Evolutionary conservation across 2,113 vertebrate genomes (phyloP).

Genomic region (Setophaga petechia): DNA sequence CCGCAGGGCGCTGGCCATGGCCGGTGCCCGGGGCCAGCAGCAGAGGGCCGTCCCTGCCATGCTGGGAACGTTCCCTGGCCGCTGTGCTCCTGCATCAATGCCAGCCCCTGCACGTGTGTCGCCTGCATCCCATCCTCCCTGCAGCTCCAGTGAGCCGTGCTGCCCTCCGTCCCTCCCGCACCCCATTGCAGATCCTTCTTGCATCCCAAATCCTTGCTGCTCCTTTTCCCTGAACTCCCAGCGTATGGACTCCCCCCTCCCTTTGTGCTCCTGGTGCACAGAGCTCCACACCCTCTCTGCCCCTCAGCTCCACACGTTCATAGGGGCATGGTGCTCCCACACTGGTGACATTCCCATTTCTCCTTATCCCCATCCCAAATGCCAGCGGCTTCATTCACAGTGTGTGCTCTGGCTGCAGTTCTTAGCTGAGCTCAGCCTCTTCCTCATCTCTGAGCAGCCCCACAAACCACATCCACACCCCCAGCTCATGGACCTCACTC

Average conservation of each 20-base stretch:
- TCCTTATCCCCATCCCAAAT: background rate
- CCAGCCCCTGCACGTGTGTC: background rate
- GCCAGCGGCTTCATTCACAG: background rate
- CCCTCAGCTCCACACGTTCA: background rate
- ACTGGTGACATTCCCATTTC: background rate
- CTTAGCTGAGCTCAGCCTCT: background rate
- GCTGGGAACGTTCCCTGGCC: background rate
- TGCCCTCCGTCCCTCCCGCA: background rate
- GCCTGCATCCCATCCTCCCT: background rate
- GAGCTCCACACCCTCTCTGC: background rate
- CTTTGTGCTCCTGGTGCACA: background rate
- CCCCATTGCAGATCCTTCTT: background rate
- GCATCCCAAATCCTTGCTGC: background rate
- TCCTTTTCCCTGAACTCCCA: background rate
- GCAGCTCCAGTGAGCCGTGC: accelerated
- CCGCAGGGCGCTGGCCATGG: background rate
- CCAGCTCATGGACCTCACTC: background rate
- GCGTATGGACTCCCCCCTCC: accelerated
- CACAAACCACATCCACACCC: background rate
- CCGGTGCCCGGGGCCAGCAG: background rate
- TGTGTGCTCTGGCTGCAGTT: background rate
- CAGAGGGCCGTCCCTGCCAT: accelerated
- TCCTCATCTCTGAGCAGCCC: background rate
- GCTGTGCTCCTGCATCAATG: background rate
- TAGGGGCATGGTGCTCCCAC: background rate